A percentile compares a stretch with the other conserved stretches of the same genome.
These are phyloP conservation scores for Furcifer pardalis DNA, from an alignment of 2,797 vertebrate species.

Conservation along the genomic window DNA sequence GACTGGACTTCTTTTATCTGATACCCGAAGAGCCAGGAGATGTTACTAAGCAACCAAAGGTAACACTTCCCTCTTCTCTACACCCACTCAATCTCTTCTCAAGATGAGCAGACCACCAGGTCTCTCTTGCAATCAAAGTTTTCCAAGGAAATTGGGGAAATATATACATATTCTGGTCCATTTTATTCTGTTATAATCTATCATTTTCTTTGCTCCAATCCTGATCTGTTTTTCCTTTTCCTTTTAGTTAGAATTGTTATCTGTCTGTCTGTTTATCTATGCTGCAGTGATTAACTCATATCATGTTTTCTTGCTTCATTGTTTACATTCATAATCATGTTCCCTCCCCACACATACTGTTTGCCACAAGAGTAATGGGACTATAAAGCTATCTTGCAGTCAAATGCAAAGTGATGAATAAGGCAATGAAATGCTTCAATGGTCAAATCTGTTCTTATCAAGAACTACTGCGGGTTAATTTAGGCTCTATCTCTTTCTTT, in stretches of 20 bases:
- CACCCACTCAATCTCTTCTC: constrained; percentile 69
- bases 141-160: constrained; percentile 30
- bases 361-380: constrained; percentile 41
- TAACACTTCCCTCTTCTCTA: constrained; percentile 76
- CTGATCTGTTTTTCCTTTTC: constrained; percentile 17
- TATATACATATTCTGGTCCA: constrained; percentile 35
- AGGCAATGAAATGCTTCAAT: constrained; percentile 37
- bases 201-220: constrained; percentile 6
- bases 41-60: constrained; percentile 84
- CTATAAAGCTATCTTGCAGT: constrained; percentile 51
- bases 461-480: constrained; percentile 28
- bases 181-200: constrained; percentile 23
- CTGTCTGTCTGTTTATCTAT: neutral
- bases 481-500: neutral
- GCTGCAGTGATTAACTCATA: constrained; percentile 46
- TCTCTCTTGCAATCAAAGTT: constrained; percentile 74
- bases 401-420: constrained; percentile 49
- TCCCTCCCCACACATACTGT: constrained; percentile 17
- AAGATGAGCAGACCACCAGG: constrained; percentile 68
- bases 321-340: constrained; percentile 57
- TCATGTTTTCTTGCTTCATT: constrained; percentile 49
- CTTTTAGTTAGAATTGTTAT: constrained; percentile 45
- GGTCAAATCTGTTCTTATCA: constrained; percentile 41
- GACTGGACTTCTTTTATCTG: constrained; percentile 80
- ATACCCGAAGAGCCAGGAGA: constrained; percentile 78